These are phyloP conservation scores for Cyprinus carpio DNA, from an alignment of 2,113 vertebrate species.

Conservation along the genomic window DNA sequence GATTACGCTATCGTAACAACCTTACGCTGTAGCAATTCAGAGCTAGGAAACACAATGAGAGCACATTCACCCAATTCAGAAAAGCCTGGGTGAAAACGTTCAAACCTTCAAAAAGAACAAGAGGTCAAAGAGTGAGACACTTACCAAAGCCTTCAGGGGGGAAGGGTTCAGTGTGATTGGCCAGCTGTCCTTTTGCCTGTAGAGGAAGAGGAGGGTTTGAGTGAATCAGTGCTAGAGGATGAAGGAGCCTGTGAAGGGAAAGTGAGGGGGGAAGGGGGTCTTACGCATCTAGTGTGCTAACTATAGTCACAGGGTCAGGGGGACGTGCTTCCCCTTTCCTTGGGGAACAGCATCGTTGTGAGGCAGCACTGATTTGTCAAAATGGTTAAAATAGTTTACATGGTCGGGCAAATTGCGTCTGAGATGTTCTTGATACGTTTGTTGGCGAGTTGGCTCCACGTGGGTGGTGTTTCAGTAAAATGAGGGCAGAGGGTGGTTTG, in stretches of 20 bases:
- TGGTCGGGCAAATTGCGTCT: background rate
- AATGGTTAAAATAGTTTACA: background rate
- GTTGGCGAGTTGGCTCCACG: background rate
- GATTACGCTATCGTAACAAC: too few relatives aligned
- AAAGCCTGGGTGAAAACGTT: too few relatives aligned
- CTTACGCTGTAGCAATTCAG: too few relatives aligned
- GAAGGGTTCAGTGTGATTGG: constrained; percentile 91
- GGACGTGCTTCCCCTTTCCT: background rate
- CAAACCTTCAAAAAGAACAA: too few relatives aligned
- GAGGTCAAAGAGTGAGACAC: constrained; percentile 51
- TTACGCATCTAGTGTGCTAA: background rate
- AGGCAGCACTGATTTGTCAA: background rate
- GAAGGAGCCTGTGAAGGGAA: background rate
- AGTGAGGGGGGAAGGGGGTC: background rate
- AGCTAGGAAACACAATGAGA: too few relatives aligned
- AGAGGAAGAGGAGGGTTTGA: constrained; percentile 28
- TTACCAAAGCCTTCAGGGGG: constrained; percentile 94
- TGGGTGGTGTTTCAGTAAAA: background rate
- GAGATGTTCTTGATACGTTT: constrained; percentile 1
- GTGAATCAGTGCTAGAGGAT: constrained; percentile 17
- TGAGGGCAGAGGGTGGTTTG: background rate
- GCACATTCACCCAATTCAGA: too few relatives aligned
- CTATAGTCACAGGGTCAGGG: background rate
- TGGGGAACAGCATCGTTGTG: background rate
- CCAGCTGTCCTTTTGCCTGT: constrained; percentile 87